phyloP scores from a whole-genome alignment of 2,113 vertebrate genomes.

The Scortum barcoo region DNA sequence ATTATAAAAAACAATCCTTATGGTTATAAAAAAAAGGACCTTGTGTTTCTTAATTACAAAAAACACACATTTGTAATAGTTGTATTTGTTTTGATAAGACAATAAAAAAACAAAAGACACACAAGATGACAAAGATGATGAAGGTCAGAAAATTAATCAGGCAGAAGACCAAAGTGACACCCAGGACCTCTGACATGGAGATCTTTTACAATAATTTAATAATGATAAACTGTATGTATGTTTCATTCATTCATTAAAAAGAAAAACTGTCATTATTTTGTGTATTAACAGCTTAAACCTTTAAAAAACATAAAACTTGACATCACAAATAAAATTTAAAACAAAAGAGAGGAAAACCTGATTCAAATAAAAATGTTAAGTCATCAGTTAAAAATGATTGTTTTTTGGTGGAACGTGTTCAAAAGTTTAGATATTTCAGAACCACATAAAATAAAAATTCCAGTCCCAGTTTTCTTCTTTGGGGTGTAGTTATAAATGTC shows the following conservation, averaged over 20 bases:
- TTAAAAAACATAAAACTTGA: neutral
- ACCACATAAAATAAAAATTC: neutral
- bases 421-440: neutral
- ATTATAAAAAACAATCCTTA: neutral
- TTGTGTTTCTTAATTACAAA: no score
- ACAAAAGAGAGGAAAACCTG: neutral
- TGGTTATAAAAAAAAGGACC: neutral
- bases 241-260: no score
- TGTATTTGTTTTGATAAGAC: neutral
- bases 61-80: neutral
- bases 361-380: neutral
- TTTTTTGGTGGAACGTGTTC: neutral
- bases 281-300: no score
- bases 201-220: neutral
- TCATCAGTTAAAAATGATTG: neutral
- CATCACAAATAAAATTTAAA: neutral
- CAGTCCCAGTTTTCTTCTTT: neutral
- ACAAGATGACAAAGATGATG: neutral
- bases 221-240: neutral
- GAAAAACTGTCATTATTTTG: no score
- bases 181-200: neutral
- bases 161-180: neutral
- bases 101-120: neutral
- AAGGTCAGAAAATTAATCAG: neutral
- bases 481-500: no score